Evolutionary conservation across 2,888 invertebrate species (phyloP).

Genomic region (Orthosia cruda): DNA sequence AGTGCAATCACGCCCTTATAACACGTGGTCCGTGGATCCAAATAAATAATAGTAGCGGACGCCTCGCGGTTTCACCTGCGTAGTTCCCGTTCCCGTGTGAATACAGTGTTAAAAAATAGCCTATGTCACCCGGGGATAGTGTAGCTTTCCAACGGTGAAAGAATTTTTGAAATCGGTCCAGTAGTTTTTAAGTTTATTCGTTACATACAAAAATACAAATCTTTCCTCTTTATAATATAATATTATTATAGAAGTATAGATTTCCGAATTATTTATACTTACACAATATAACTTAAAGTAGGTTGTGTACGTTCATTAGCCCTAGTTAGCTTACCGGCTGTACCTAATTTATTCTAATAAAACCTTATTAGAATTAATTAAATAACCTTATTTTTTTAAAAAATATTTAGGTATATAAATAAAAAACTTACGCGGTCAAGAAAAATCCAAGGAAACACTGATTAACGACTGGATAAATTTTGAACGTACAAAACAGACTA

Average conservation of each 20-base stretch:
- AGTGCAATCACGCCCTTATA: not conserved
- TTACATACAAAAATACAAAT: too few species aligned
- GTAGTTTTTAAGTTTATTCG: too few species aligned
- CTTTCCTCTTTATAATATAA: too few species aligned
- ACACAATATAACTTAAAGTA: not conserved
- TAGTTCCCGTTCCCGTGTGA: too few species aligned
- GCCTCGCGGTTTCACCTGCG: too few species aligned
- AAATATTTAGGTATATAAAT: not conserved
- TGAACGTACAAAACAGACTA: not conserved
- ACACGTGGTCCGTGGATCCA: not conserved
- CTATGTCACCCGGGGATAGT: too few species aligned
- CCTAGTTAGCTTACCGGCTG: not conserved
- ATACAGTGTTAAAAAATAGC: too few species aligned
- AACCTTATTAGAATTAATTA: not conserved
- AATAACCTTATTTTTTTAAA: too few species aligned
- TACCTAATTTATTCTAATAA: not conserved
- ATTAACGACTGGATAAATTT: not conserved
- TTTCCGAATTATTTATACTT: not conserved
- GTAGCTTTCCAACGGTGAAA: too few species aligned
- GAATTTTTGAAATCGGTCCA: too few species aligned
- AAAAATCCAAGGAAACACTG: constrained; percentile 18
- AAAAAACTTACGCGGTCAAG: constrained; percentile 36
- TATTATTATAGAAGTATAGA: too few species aligned
- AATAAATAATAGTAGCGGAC: too few species aligned
- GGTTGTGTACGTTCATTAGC: not conserved